Base-by-base conservation (phyloP, 2,888 invertebrate genomes). In the Anarsia innoxiella region DNA sequence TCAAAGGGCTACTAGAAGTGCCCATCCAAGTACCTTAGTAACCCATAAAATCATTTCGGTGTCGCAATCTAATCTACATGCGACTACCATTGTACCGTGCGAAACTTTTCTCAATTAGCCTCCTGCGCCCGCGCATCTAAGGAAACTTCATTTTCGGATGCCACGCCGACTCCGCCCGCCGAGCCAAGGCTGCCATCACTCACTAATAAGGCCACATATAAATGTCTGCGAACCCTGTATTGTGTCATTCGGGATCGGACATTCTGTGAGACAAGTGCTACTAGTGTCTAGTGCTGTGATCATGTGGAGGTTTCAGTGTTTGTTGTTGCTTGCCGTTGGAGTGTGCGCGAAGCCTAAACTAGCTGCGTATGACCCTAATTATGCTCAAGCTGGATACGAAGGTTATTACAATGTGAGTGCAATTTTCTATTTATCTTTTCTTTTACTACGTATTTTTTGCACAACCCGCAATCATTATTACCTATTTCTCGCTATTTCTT, bases 361-460 rank as follows among this genome's bases (percentile, higher is more conserved):
- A 16, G 52, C 54, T 3, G 64, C 56, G 25, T 70, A 59, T 10
- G 55, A 58, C 44, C 84, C 83, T 42, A 76, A 33, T 8, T n/a
- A 70, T 51, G 87, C 83, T 46, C 82, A 82, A 31, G 66, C 68
- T 12, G 71, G 66, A 52, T 73, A 78, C 48, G 71, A 88, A 43
- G 88, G 88, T 65, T 89, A 89, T 69, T 88, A 88, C 28, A 37
- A 41, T 70, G 89, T 90, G 79, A 88, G 89, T 42, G 10, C 16
- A n/a, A n/a, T n/a, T n/a, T n/a, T n/a, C n/a, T n/a, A n/a, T n/a
- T n/a, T n/a, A n/a, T n/a, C n/a, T n/a, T n/a, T n/a, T n/a, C n/a
- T n/a, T n/a, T n/a, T n/a, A n/a, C n/a, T n/a, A n/a, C n/a, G n/a
- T n/a, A n/a, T n/a, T n/a, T n/a, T n/a, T n/a, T n/a, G n/a, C n/a